Conservation (phyloP, 2,888 invertebrate genomes). For the Pyrgus malvae region DNA sequence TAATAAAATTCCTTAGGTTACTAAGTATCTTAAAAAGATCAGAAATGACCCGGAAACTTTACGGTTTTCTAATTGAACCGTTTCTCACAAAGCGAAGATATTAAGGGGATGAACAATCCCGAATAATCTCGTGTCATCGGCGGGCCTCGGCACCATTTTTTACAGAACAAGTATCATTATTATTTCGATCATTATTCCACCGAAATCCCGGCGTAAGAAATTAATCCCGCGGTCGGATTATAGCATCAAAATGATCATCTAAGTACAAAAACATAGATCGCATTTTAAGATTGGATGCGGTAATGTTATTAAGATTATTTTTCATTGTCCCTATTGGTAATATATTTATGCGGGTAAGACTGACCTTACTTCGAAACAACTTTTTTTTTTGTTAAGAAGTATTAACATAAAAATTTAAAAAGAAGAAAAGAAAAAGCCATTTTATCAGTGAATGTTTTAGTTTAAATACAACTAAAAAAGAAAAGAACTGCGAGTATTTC, state of each 20-base stretch:
- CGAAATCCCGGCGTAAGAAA: conserved; percentile 48
- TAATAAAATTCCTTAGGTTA: too few species aligned
- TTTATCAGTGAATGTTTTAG: too few species aligned
- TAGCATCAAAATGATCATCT: conserved; percentile 55
- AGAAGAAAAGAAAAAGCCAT: too few species aligned
- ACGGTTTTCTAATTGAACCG: neutral
- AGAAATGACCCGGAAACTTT: neutral
- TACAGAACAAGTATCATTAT: conserved; percentile 22
- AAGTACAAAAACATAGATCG: conserved; percentile 22
- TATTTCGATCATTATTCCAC: conserved; percentile 40
- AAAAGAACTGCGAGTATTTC: too few species aligned
- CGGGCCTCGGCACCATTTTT: neutral
- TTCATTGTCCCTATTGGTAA: neutral
- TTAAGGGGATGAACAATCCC: neutral
- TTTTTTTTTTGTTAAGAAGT: too few species aligned
- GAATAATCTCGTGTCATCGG: conserved; percentile 9
- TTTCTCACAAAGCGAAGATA: neutral
- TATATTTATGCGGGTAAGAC: too few species aligned
- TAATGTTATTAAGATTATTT: conserved; percentile 15
- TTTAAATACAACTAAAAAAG: too few species aligned
- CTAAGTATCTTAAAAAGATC: too few species aligned
- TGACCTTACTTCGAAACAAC: too few species aligned
- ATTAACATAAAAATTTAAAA: too few species aligned
- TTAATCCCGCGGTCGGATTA: conserved; percentile 55
- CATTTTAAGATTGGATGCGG: conserved; percentile 36